Percentiles rank a stretch among this genome's conserved stretches.
phyloP scores from a whole-genome alignment of 30 jellyfish, hydroid and myxozoan species.

The Euphysa ruthae region DNA sequence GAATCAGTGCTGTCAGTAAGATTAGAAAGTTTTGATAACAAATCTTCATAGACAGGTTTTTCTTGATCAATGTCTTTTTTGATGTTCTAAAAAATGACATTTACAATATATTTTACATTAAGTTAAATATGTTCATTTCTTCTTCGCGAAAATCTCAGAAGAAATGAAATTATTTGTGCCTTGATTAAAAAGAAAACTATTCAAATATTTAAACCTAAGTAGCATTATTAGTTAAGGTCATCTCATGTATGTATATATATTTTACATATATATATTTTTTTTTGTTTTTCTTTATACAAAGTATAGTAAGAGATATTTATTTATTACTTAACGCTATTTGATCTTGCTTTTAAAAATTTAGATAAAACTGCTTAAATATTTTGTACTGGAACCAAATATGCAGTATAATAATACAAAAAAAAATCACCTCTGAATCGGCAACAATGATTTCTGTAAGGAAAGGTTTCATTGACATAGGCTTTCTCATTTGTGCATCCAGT shows the following conservation, averaged over 20 bases:
- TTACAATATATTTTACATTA: too few relatives aligned
- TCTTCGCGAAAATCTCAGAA: too few relatives aligned
- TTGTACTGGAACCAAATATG: too few relatives aligned
- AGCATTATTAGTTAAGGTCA: too few relatives aligned
- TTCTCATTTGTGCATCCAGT: conserved; percentile 50
- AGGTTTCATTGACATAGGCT: conserved; percentile 83
- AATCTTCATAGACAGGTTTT: conserved; percentile 24
- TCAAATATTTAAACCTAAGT: neutral
- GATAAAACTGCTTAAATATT: too few relatives aligned
- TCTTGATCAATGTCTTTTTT: conserved; percentile 67
- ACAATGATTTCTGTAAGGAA: conserved; percentile 52
- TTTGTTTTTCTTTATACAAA: too few relatives aligned
- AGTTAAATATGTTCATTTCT: too few relatives aligned
- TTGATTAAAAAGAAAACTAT: neutral
- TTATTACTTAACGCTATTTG: too few relatives aligned
- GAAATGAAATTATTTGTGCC: neutral
- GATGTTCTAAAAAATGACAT: conserved; percentile 12
- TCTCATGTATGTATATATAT: too few relatives aligned
- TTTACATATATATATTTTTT: too few relatives aligned
- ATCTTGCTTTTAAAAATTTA: too few relatives aligned
- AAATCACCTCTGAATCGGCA: conserved; percentile 48
- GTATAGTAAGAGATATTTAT: too few relatives aligned
- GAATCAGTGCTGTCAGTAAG: conserved; percentile 41
- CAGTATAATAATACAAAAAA: neutral
- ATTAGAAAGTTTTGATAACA: conserved; percentile 39